phyloP scores from a whole-genome alignment of 2,888 invertebrate genomes.

The Hyppa rectilinea region DNA sequence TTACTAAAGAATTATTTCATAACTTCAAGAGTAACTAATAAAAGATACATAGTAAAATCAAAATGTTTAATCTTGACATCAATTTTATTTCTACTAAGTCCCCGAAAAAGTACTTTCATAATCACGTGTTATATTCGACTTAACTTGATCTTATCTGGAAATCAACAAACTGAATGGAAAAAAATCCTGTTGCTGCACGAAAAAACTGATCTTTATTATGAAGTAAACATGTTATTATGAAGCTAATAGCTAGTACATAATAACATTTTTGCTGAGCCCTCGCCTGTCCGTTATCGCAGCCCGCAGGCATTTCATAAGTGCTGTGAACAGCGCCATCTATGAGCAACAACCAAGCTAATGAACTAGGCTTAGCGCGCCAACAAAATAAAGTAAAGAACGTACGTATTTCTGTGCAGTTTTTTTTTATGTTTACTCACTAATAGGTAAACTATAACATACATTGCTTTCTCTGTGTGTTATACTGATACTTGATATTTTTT shows the following conservation, averaged over 20 bases:
- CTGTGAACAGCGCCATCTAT: conserved; percentile 32
- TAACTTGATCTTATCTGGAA: background rate
- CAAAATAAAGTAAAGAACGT: background rate
- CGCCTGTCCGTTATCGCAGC: conserved; percentile 32
- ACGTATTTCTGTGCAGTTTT: background rate
- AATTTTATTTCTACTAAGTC: background rate
- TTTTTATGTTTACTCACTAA: background rate
- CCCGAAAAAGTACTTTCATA: background rate
- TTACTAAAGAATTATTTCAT: too few relatives aligned
- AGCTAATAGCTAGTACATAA: background rate
- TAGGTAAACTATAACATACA: background rate
- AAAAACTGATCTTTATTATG: conserved; percentile 12
- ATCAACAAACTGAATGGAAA: background rate
- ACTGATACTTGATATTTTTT: background rate
- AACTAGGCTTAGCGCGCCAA: background rate
- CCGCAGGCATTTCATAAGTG: conserved; percentile 29
- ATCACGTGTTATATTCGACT: background rate
- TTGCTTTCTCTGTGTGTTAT: too few relatives aligned
- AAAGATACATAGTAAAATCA: background rate
- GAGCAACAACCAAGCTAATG: conserved; percentile 16
- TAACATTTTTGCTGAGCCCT: conserved; percentile 9
- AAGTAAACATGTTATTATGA: background rate
- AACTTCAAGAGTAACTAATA: background rate
- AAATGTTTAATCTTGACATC: background rate
- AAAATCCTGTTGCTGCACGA: conserved; percentile 3